Conservation (phyloP, 2,888 invertebrate genomes). For the Eudasyphora cyanicolor region DNA sequence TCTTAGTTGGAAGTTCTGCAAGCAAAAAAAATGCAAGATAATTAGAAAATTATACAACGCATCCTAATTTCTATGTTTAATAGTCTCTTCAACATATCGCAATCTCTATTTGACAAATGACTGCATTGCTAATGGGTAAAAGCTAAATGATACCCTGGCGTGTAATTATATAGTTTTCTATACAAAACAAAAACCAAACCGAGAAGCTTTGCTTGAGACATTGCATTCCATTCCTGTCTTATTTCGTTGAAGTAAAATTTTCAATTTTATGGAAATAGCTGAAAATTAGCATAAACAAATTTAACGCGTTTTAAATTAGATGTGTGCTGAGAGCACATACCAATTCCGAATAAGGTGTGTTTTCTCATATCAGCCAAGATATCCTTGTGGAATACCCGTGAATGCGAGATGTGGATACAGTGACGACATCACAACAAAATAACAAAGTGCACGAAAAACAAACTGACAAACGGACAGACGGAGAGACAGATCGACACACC, state of each 20-base stretch:
- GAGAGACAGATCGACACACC: background rate
- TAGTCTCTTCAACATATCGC: background rate
- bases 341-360: constrained; percentile 9
- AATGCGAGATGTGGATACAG: constrained; percentile 1
- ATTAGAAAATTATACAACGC: no score
- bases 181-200: background rate
- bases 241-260: background rate
- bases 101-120: background rate
- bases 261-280: background rate
- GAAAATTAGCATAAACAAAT: constrained; percentile 23
- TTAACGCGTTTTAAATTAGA: background rate
- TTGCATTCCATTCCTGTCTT: background rate
- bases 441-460: background rate
- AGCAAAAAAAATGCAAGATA: no score
- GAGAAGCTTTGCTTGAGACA: background rate
- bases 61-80: background rate
- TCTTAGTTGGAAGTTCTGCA: no score
- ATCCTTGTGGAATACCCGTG: background rate
- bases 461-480: background rate
- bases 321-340: background rate
- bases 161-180: background rate
- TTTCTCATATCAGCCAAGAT: no score
- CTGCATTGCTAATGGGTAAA: background rate
- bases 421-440: constrained; percentile 2
- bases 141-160: constrained; percentile 9